A percentile compares a stretch with the other conserved stretches of the same genome.
These are phyloP conservation scores for Bothrops jararaca DNA, from an alignment of 2,113 vertebrate species.

Conservation along the genomic window DNA sequence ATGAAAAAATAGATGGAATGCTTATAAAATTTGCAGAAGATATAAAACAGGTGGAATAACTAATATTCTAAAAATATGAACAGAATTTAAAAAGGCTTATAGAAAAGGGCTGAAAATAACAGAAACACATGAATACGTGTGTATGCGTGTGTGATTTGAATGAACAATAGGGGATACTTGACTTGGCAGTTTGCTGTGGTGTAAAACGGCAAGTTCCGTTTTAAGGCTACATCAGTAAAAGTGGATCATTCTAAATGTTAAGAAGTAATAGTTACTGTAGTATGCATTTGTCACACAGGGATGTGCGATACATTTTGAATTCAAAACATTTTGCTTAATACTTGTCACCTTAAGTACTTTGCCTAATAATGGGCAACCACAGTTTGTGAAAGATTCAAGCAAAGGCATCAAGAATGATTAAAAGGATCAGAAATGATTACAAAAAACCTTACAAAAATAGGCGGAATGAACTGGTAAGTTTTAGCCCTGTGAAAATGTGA, in stretches of 20 bases:
- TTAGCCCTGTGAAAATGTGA: background rate
- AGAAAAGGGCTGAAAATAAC: background rate
- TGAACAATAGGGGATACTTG: background rate
- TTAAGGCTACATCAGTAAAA: background rate
- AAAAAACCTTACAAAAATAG: background rate
- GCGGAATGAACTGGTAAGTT: background rate
- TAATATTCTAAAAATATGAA: background rate
- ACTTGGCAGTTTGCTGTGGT: background rate
- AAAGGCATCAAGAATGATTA: background rate
- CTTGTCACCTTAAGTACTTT: background rate
- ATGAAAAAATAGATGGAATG: background rate
- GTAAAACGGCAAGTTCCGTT: background rate
- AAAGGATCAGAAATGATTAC: background rate
- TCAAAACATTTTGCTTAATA: background rate
- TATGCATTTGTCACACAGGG: background rate
- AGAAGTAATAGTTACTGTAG: background rate
- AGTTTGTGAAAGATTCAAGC: background rate
- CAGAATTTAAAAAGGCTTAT: background rate
- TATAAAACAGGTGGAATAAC: background rate
- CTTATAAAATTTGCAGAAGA: background rate
- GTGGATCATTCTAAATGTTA: background rate
- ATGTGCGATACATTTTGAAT: background rate
- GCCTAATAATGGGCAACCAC: background rate
- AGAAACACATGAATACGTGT: background rate
- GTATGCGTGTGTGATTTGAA: background rate